phyloP scores from a whole-genome alignment of 2,797 vertebrate species.

The Myotis vivesi region DNA sequence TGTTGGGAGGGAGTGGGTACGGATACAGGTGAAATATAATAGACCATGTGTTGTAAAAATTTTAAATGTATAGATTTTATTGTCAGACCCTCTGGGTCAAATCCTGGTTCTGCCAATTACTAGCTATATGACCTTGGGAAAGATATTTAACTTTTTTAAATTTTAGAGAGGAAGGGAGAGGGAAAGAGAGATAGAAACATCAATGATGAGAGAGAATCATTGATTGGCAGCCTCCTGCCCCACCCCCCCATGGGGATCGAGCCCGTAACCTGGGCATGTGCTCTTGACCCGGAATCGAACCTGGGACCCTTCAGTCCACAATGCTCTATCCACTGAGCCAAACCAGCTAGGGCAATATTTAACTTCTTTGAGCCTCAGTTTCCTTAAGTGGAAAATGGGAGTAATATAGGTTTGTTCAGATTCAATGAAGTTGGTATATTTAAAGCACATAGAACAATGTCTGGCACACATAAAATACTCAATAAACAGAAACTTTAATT shows the following conservation, averaged over 20 bases:
- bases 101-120: neutral
- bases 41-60: neutral
- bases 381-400: neutral
- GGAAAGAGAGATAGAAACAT: too few species aligned
- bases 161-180: too few species aligned
- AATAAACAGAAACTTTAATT: fast-evolving
- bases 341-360: neutral
- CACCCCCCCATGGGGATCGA: too few species aligned
- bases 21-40: neutral
- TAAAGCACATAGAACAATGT: neutral
- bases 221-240: too few species aligned
- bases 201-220: too few species aligned
- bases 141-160: neutral
- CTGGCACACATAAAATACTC: neutral
- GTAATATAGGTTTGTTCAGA: neutral
- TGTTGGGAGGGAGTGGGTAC: neutral
- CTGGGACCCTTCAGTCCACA: too few species aligned
- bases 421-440: neutral
- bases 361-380: neutral
- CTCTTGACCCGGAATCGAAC: too few species aligned
- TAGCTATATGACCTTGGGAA: neutral
- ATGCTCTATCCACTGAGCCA: too few species aligned
- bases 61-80: neutral
- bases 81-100: neutral
- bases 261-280: too few species aligned